Conservation (phyloP, 2,113 vertebrate genomes). For the Xerus inauris region DNA sequence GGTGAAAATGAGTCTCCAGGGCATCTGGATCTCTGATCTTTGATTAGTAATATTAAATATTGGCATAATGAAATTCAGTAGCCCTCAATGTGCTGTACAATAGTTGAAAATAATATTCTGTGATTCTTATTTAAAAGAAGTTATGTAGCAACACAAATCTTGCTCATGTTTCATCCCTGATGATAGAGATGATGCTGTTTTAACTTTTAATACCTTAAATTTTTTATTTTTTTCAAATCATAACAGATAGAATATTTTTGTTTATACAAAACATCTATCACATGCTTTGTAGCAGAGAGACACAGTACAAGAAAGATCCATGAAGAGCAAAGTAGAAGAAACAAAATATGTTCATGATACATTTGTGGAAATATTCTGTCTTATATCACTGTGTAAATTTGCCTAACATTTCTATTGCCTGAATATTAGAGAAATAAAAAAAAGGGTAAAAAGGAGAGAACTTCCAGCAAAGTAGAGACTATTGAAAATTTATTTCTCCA, state of each 20-base stretch:
- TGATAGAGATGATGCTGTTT: neutral
- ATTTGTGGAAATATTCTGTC: neutral
- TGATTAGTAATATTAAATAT: slow-evolving; percentile 39
- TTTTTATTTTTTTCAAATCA: slow-evolving; percentile 14
- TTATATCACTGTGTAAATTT: neutral
- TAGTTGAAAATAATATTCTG: neutral
- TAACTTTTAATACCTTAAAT: slow-evolving; percentile 26
- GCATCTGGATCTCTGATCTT: neutral
- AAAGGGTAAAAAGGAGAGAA: neutral
- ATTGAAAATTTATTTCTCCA: neutral
- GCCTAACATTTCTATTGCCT: neutral
- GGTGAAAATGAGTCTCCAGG: neutral
- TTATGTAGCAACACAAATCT: neutral
- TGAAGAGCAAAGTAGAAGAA: neutral
- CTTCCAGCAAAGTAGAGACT: neutral
- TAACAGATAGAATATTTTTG: neutral
- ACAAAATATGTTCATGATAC: neutral
- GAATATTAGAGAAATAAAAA: neutral
- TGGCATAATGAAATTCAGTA: neutral
- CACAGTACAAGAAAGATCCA: neutral
- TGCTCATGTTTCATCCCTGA: neutral
- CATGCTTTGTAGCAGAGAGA: neutral
- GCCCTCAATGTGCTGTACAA: neutral
- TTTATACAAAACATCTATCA: neutral
- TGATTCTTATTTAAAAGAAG: slow-evolving; percentile 4